Conservation (phyloP, 2,797 vertebrate species). For the Eurystomus glaucurus region DNA sequence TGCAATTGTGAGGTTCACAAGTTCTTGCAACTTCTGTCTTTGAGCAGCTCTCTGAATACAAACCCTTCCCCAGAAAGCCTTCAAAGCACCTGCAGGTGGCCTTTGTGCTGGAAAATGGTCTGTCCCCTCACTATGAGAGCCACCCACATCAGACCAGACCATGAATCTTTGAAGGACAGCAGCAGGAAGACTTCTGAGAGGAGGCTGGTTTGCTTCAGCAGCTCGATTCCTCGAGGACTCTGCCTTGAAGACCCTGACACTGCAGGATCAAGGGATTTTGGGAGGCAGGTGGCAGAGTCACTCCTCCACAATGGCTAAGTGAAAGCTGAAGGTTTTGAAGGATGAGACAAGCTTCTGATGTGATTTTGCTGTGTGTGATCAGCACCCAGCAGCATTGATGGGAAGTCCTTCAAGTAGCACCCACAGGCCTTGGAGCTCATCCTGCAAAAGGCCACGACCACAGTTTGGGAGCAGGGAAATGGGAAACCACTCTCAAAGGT, state of each 20-base stretch:
- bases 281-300: not conserved
- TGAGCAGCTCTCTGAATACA: not conserved
- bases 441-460: not conserved
- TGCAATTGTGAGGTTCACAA: not conserved
- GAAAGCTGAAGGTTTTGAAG: not conserved
- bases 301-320: rapidly evolving
- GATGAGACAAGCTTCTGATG: not conserved
- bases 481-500: not conserved
- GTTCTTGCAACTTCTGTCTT: not conserved
- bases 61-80: not conserved
- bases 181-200: not conserved
- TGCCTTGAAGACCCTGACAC: not conserved
- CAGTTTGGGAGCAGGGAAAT: not conserved
- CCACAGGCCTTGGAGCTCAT: not conserved
- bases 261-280: not conserved
- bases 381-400: rapidly evolving
- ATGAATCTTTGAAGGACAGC: not conserved
- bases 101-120: not conserved
- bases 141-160: not conserved
- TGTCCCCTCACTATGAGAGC: rapidly evolving
- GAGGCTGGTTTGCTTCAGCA: not conserved
- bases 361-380: not conserved
- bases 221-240: not conserved
- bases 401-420: not conserved
- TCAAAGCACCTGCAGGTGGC: not conserved